Evolutionary conservation across 2,113 vertebrate species (phyloP).

Genomic region (Psittacula cyanocephala): DNA sequence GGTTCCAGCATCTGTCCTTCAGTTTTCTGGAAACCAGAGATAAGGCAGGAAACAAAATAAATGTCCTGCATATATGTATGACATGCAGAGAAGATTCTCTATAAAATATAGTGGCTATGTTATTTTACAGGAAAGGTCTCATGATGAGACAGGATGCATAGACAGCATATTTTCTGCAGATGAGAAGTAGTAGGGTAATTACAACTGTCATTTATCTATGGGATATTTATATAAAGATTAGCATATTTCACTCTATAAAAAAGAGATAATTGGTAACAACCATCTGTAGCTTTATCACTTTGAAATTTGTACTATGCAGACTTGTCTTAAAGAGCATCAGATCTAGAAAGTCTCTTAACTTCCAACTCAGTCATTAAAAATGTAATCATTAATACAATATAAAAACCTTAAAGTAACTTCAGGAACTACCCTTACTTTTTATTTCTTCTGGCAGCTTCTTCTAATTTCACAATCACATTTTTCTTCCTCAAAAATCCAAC

Average conservation of each 20-base stretch:
- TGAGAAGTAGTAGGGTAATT: not conserved
- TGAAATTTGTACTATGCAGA: not conserved
- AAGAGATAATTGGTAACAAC: not conserved
- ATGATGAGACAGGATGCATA: not conserved
- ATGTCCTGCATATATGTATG: not conserved
- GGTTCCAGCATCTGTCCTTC: not conserved
- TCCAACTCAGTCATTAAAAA: not conserved
- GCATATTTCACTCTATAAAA: not conserved
- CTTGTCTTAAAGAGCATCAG: not conserved
- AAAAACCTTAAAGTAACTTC: not conserved
- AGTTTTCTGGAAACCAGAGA: conserved; percentile 23
- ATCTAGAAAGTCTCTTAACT: not conserved
- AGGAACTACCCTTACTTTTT: not conserved
- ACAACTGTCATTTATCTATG: not conserved
- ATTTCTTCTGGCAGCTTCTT: not conserved
- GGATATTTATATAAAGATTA: not conserved
- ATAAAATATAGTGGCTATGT: not conserved
- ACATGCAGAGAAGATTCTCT: not conserved
- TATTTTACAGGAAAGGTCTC: not conserved
- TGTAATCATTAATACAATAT: not conserved
- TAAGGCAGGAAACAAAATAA: conserved; percentile 28
- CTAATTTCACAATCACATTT: not conserved
- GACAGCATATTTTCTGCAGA: not conserved
- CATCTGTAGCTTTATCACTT: not conserved
- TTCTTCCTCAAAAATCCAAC: not conserved